Conservation (phyloP, 1,140 invertebrate genomes). For the Halyomorpha halys region DNA sequence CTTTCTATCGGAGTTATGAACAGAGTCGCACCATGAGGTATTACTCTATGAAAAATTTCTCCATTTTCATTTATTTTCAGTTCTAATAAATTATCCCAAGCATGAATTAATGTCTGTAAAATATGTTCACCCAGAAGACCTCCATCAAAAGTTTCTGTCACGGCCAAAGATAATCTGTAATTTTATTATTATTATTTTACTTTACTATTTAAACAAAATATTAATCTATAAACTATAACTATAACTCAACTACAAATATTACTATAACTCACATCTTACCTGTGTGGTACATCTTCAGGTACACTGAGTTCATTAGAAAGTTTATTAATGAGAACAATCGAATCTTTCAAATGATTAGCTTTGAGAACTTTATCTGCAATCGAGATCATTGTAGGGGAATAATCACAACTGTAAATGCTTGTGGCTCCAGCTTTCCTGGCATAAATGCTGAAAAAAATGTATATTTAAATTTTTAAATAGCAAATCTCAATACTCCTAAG, state of each 20-base stretch:
- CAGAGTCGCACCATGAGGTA: slow-evolving; percentile 52
- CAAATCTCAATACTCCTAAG: too few relatives aligned
- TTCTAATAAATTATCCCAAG: slow-evolving; percentile 49
- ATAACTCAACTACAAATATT: too few relatives aligned
- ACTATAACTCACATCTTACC: slow-evolving; percentile 30
- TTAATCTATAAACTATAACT: too few relatives aligned
- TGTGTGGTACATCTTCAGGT: slow-evolving; percentile 44
- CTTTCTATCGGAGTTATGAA: slow-evolving; percentile 49
- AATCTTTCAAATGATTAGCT: slow-evolving; percentile 38
- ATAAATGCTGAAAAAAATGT: slow-evolving; percentile 43
- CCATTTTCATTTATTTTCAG: slow-evolving; percentile 3
- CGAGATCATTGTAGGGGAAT: slow-evolving; percentile 47
- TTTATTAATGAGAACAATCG: slow-evolving; percentile 41
- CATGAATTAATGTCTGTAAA: slow-evolving; percentile 54
- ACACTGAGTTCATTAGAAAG: slow-evolving; percentile 44
- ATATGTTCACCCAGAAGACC: slow-evolving; percentile 64
- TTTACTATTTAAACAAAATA: background rate
- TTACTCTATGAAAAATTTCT: slow-evolving; percentile 32
- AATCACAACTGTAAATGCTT: slow-evolving; percentile 54
- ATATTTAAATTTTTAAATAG: background rate
- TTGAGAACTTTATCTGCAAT: slow-evolving; percentile 47
- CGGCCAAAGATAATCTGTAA: slow-evolving; percentile 46
- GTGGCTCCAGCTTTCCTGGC: slow-evolving; percentile 45
- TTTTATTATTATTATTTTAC: background rate
- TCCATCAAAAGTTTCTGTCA: slow-evolving; percentile 71